Percentiles rank a stretch among this genome's conserved stretches.
phyloP scores from a whole-genome alignment of 2,113 vertebrate genomes.

The Dendrocopos noguchii region DNA sequence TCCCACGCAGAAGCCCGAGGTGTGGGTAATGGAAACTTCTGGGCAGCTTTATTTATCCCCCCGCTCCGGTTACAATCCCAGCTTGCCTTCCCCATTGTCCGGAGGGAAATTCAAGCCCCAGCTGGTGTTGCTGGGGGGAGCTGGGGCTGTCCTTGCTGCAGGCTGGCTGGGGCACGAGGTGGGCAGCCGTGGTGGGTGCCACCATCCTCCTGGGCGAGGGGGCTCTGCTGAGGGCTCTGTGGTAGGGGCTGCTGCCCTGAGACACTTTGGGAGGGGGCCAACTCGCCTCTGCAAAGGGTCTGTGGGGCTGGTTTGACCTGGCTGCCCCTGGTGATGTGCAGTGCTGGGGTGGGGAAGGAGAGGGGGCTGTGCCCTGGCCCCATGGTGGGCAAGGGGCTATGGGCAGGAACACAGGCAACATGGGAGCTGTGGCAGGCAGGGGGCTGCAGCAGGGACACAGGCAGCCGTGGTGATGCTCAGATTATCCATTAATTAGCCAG shows the following conservation, averaged over 20 bases:
- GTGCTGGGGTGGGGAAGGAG: neutral
- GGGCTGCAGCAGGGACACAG: neutral
- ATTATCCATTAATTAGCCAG: neutral
- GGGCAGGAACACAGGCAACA: neutral
- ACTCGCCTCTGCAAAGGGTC: accelerated
- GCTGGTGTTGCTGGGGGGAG: neutral
- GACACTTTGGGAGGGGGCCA: neutral
- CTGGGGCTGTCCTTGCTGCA: accelerated
- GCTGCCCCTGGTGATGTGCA: no score
- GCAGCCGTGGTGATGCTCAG: neutral
- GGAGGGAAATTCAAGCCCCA: constrained; percentile 30
- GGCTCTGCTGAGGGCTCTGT: neutral
- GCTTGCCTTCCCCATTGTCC: constrained; percentile 53
- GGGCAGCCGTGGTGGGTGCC: neutral
- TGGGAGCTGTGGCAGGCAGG: neutral
- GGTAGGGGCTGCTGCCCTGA: accelerated
- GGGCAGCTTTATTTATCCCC: constrained; percentile 59
- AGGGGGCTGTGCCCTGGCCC: neutral
- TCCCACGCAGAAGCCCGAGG: neutral
- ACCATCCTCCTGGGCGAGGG: neutral
- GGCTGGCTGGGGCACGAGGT: accelerated
- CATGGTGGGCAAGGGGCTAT: neutral
- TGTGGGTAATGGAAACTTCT: constrained; percentile 43
- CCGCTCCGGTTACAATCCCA: constrained; percentile 49
- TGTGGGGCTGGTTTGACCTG: neutral